Conservation (phyloP, 2,888 invertebrate genomes). For the Rhimphoctona megacephalus region DNA sequence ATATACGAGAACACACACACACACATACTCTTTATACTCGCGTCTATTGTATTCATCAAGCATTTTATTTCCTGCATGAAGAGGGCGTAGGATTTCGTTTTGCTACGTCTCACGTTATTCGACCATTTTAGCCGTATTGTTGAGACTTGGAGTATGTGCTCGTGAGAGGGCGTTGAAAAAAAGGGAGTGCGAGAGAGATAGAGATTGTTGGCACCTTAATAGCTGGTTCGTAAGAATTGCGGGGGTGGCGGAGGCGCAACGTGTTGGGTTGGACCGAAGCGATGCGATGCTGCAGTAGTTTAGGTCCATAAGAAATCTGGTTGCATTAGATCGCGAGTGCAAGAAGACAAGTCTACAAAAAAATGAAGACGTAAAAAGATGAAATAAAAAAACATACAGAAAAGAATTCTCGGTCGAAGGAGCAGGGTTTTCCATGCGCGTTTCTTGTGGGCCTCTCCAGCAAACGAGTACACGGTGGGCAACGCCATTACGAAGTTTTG, state of each 20-base stretch:
- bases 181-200: slow-evolving; percentile 34
- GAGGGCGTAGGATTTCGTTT: slow-evolving; percentile 43
- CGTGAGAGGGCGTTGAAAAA: slow-evolving; percentile 17
- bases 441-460: slow-evolving; percentile 36
- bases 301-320: not conserved
- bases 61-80: slow-evolving; percentile 24
- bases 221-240: slow-evolving; percentile 47
- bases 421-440: slow-evolving; percentile 56
- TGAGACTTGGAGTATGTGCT: not conserved
- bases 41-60: slow-evolving; percentile 22
- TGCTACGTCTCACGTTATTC: slow-evolving; percentile 14
- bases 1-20: not conserved
- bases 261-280: slow-evolving; percentile 21
- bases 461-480: slow-evolving; percentile 30
- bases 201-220: slow-evolving; percentile 42
- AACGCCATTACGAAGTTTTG: slow-evolving; percentile 64
- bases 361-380: slow-evolving; percentile 19
- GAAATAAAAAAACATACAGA: slow-evolving; percentile 11
- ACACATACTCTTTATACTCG: slow-evolving; percentile 3
- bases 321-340: slow-evolving; percentile 32
- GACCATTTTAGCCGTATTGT: slow-evolving; percentile 20
- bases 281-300: slow-evolving; percentile 39
- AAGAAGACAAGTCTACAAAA: slow-evolving; percentile 18
- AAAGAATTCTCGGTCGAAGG: slow-evolving; percentile 8
- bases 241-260: slow-evolving; percentile 61